Percentiles rank a stretch among this genome's conserved stretches.
Conservation (phyloP, 2,113 vertebrate species). For the Neotragus moschatus region DNA sequence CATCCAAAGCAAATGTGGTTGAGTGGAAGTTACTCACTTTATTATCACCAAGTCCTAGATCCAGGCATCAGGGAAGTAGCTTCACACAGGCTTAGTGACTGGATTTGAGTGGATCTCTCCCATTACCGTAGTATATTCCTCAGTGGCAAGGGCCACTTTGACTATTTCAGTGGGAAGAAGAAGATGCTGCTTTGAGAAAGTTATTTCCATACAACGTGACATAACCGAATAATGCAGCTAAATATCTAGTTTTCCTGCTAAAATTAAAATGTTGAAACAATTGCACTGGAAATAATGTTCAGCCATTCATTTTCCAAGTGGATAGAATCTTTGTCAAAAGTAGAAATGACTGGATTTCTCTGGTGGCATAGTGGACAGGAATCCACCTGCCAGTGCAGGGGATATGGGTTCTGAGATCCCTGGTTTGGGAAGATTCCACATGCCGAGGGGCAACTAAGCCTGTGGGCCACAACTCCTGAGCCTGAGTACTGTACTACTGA, state of each 20-base stretch:
- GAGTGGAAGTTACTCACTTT: constrained; percentile 60
- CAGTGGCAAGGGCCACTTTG: background rate
- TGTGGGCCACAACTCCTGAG: no score
- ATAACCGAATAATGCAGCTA: background rate
- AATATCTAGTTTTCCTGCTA: background rate
- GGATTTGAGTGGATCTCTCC: background rate
- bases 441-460: no score
- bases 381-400: no score
- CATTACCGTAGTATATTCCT: rapidly evolving
- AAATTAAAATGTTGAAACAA: background rate
- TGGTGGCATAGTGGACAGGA: no score
- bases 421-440: no score
- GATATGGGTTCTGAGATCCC: no score
- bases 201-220: background rate
- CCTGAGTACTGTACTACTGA: no score
- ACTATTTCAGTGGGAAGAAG: background rate
- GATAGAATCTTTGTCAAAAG: background rate
- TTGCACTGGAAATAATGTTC: background rate
- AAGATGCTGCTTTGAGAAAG: background rate
- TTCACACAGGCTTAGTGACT: constrained; percentile 63
- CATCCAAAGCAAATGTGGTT: background rate
- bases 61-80: constrained; percentile 79
- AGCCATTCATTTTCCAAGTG: background rate
- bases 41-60: constrained; percentile 71
- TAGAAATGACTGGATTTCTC: background rate